These are phyloP conservation scores for Tachyglossus aculeatus DNA, from an alignment of 2,797 vertebrate species.

Conservation along the genomic window DNA sequence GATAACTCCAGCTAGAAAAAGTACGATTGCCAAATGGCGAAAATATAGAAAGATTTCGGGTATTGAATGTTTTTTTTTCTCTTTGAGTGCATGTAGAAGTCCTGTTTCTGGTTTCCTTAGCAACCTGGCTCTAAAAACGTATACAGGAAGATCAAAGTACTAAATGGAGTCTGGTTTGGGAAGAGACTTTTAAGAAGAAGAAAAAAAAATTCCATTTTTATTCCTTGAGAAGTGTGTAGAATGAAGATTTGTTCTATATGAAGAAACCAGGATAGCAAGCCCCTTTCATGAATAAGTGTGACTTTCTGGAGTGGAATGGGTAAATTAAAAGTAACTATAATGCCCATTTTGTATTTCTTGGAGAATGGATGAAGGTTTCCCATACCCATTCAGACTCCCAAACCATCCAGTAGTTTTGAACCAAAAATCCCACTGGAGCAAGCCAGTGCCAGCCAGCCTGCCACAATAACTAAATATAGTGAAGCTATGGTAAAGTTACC, in stretches of 20 bases:
- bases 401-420: too few relatives aligned
- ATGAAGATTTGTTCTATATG: slow-evolving; percentile 64
- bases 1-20: slow-evolving; percentile 39
- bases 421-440: too few relatives aligned
- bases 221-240: slow-evolving; percentile 58
- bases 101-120: slow-evolving; percentile 73
- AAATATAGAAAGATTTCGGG: slow-evolving; percentile 49
- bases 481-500: too few relatives aligned
- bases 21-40: slow-evolving; percentile 30
- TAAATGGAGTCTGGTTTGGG: slow-evolving; percentile 66
- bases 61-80: slow-evolving; percentile 62
- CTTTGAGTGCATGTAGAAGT: slow-evolving; percentile 50
- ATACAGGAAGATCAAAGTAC: slow-evolving; percentile 56
- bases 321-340: too few relatives aligned
- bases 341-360: too few relatives aligned
- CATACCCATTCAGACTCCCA: too few relatives aligned
- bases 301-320: too few relatives aligned
- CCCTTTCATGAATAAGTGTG: too few relatives aligned
- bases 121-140: slow-evolving; percentile 62
- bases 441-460: too few relatives aligned
- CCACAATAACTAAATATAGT: too few relatives aligned
- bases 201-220: slow-evolving; percentile 65
- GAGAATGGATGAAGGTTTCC: too few relatives aligned
- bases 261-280: too few relatives aligned
- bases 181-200: slow-evolving; percentile 64